phyloP scores from a whole-genome alignment of 2,113 vertebrate genomes.

The Sialia sialis region DNA sequence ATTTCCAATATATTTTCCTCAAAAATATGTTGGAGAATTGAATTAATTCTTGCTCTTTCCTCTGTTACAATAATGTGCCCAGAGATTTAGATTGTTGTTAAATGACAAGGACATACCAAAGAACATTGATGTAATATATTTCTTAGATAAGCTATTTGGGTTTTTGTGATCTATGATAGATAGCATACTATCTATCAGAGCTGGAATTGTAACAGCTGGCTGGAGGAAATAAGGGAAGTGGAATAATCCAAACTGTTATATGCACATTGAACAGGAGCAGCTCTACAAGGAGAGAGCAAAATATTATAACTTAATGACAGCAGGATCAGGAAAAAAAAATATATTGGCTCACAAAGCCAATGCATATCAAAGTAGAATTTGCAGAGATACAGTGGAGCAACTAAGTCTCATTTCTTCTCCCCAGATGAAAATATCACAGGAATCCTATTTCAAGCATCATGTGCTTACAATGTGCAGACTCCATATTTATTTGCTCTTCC shows the following conservation, averaged over 20 bases:
- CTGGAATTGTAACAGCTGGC: neutral
- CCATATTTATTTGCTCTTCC: neutral
- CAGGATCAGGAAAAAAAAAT: neutral
- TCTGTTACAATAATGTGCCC: neutral
- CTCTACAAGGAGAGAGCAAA: neutral
- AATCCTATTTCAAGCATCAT: neutral
- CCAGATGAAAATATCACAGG: neutral
- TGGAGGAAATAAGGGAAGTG: neutral
- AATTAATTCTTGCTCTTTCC: neutral
- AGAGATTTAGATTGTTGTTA: neutral
- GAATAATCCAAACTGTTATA: neutral
- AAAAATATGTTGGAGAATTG: neutral
- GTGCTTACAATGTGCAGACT: neutral
- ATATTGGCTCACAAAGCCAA: neutral
- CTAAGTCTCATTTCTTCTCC: neutral
- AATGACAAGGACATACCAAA: neutral
- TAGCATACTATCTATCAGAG: neutral
- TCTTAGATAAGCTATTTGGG: neutral
- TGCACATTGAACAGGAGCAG: neutral
- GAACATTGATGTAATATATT: neutral
- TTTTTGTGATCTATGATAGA: neutral
- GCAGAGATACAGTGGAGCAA: neutral
- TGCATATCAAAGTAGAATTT: neutral
- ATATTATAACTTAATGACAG: neutral
- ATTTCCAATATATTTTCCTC: neutral